Base-by-base conservation (phyloP, 2,888 invertebrate species). In the Axea sp. region DNA sequence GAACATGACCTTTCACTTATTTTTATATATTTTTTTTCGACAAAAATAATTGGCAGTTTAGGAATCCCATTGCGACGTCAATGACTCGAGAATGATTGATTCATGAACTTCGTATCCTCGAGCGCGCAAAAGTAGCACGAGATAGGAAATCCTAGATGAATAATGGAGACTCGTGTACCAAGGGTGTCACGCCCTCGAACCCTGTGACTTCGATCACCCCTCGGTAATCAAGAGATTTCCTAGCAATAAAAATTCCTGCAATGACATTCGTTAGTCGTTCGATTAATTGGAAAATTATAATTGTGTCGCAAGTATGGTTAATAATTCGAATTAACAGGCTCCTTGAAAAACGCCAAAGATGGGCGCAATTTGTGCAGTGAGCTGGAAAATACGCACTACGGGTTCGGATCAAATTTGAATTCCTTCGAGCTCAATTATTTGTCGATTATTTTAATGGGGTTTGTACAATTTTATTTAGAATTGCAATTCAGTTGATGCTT, bases 81-180 rank as follows among this genome's bases (percentile, higher is more conserved):
- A 64, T 59, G 43, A 49, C 57, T 45, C 72, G 55, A 33, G 7
- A 55, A 72, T 57, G 72, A 65, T 65, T 22, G 45, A 59, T 65
- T 57, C 51, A 43, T 45, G 57, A 55, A 59, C 24, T 30, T 6
- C 22, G 28, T 41, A 49, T 51, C 72, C 35, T 49, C 15, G 22
- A 28, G 51, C 43, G 41, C 39, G 11, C 45, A 55, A 49, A 59
- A 49, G 33, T 37, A 57, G 43, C 57, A 41, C 51, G 73, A 59
- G 55, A 62, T 67, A 62, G 73, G 67, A 73, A 73, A 65, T 68
- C 60, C 60, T 67, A 67, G 73, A 73, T 73, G 73, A 67, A 60
- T 73, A 67, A 67, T 67, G 67, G 51, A 33, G 55, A 4, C 33
- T 35, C 31, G 55, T 22, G 24, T 37, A 24, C 2, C 37, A 2